A percentile compares a stretch with the other conserved stretches of the same genome.
These are phyloP conservation scores for Eristalinus aeneus DNA, from an alignment of 2,888 invertebrate species.

Conservation along the genomic window DNA sequence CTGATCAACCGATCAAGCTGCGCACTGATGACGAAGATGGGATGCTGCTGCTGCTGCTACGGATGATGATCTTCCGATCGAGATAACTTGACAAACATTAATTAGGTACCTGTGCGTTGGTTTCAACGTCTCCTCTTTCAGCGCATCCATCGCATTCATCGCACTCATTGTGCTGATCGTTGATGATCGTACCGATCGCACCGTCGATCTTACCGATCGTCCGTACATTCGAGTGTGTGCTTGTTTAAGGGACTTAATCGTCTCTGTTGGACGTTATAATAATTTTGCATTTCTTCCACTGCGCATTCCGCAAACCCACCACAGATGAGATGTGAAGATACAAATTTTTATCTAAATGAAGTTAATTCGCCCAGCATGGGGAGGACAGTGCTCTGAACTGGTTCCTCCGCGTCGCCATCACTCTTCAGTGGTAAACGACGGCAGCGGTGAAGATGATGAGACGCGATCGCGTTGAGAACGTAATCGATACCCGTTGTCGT, in stretches of 20 bases:
- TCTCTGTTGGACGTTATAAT: slow-evolving; percentile 48
- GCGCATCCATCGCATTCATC: not conserved
- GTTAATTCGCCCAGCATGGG: slow-evolving; percentile 51
- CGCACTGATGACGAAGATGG: not conserved
- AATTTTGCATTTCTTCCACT: slow-evolving; percentile 57
- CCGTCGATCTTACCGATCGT: not conserved
- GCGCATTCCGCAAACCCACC: slow-evolving; percentile 32
- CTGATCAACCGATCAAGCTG: slow-evolving; percentile 12
- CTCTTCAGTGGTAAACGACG: not conserved
- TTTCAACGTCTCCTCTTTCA: slow-evolving; percentile 38
- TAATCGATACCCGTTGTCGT: slow-evolving; percentile 26
- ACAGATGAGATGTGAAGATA: slow-evolving; percentile 61
- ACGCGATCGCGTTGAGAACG: slow-evolving; percentile 7
- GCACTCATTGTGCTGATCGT: slow-evolving; percentile 20
- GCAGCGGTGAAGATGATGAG: not conserved
- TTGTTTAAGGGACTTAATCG: slow-evolving; percentile 55
- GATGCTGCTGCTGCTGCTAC: slow-evolving; percentile 44
- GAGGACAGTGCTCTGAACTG: slow-evolving; percentile 42
- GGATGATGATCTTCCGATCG: slow-evolving; percentile 67
- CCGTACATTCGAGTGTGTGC: not conserved
- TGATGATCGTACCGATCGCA: not conserved
- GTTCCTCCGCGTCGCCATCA: slow-evolving; percentile 19
- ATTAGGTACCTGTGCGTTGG: slow-evolving; percentile 70
- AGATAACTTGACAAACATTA: slow-evolving; percentile 71
- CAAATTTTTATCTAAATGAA: slow-evolving; percentile 63